Percentiles rank a stretch among this genome's conserved stretches.
phyloP scores from a whole-genome alignment of 2,888 invertebrate species.

The Lasioglossum villosulum region DNA sequence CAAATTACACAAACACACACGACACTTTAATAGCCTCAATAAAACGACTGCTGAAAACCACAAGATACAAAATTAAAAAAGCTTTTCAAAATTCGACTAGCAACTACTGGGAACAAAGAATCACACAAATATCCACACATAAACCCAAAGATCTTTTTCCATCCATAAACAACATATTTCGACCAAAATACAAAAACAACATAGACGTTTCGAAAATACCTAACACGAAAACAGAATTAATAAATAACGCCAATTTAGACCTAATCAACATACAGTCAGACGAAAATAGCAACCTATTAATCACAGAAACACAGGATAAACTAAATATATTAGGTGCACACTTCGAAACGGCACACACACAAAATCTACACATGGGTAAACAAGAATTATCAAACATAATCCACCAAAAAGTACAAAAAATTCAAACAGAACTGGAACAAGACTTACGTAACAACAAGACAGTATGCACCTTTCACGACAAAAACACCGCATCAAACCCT shows the following conservation, averaged over 20 bases:
- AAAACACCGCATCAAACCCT: not conserved
- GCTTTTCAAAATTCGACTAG: not conserved
- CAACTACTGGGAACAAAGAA: not conserved
- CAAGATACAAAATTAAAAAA: not conserved
- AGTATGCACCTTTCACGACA: not conserved
- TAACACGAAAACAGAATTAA: accelerated
- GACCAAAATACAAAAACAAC: not conserved
- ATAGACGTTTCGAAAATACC: not conserved
- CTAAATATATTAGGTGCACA: slow-evolving; percentile 16
- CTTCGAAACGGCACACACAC: slow-evolving; percentile 8
- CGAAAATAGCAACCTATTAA: not conserved
- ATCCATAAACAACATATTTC: slow-evolving; percentile 15
- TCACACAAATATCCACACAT: not conserved
- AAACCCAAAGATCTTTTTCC: slow-evolving; percentile 12
- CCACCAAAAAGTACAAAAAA: not conserved
- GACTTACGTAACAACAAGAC: not conserved
- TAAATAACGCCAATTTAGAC: not conserved
- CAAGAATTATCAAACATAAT: not conserved
- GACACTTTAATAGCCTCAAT: not conserved
- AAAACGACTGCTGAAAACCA: too few species aligned
- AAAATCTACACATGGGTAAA: slow-evolving; percentile 16
- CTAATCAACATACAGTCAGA: not conserved
- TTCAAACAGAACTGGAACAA: not conserved
- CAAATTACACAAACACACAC: not conserved
- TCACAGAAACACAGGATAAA: not conserved